Base-by-base conservation (phyloP, 2,113 vertebrate genomes). In the Progne subis region DNA sequence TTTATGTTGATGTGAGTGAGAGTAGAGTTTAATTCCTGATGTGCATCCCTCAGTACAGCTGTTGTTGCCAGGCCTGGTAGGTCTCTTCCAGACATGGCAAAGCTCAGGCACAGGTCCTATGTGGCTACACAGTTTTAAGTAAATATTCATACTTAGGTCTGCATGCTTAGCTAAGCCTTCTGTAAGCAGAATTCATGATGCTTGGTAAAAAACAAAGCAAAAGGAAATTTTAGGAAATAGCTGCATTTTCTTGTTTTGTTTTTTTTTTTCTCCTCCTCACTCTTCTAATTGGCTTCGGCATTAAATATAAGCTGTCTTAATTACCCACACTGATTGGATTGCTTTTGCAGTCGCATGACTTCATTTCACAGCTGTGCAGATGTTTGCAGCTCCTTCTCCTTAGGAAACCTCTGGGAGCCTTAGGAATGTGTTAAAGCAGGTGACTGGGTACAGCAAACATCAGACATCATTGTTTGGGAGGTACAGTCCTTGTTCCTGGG, bases 271-370 rank as follows among this genome's bases (percentile, higher is more conserved):
- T 21, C 2, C 7, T 49, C 19, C 26, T 71, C 9, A 28, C 23
- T 71, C 85, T 79, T 90, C 65, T 95, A 85, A 83, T 84, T 94
- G 87, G 60, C 61, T 86, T 97, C 94, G 91, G 93, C 85, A 82
- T 92, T 95, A 96, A 96, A 93, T 96, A 92, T 88, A 81, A 97
- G 72, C 91, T 94, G 82, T 85, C 86, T 92, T 97, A 97, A 97
- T 98, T 96, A 94, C 55, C 56, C 75, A 82, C 91, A 72, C 90
- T 97, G 96, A 96, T 94, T 97, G 87, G 74, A 95, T 96, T 97
- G 92, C 90, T 52, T 71, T 95, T 87, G 56, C 81, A 82, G 92
- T 94, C 57, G 43, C 63, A 24, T 91, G 78, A 71, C 88, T 97
- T 88, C 32, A 12, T 94, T 90, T 90, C 85, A 78, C 88, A 94